These are phyloP conservation scores for Ambastaia sidthimunki DNA, from an alignment of 2,797 vertebrate genomes.

Conservation along the genomic window DNA sequence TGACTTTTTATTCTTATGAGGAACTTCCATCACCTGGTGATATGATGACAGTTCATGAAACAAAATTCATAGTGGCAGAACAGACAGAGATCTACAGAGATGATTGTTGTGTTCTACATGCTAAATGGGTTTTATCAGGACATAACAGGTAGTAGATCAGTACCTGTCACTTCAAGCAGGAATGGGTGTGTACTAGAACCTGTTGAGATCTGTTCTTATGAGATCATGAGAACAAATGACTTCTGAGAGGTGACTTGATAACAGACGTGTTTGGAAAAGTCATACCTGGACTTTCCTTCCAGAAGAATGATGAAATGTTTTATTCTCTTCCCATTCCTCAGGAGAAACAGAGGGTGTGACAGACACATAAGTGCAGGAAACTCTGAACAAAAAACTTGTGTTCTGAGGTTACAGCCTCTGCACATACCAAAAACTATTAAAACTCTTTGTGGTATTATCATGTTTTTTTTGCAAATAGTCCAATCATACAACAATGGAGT, in stretches of 20 bases:
- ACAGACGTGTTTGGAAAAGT: not conserved
- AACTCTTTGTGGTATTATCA: too few relatives aligned
- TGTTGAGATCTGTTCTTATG: conserved; percentile 2
- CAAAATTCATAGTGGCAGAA: not conserved
- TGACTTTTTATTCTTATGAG: too few relatives aligned
- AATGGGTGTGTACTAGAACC: conserved; percentile 2
- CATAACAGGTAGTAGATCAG: not conserved
- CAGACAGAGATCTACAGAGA: not conserved
- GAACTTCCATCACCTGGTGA: too few relatives aligned
- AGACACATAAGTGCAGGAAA: conserved; percentile 63
- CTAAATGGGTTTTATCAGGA: not conserved
- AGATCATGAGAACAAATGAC: conserved; percentile 6
- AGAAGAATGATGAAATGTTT: conserved; percentile 4
- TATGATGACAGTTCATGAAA: not conserved
- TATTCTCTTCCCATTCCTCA: not conserved
- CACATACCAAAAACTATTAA: too few relatives aligned
- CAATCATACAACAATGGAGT: too few relatives aligned
- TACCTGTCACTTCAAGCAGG: not conserved
- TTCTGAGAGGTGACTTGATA: not conserved
- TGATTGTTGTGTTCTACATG: not conserved
- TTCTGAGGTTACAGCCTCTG: not conserved
- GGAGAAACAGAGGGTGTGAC: conserved; percentile 45
- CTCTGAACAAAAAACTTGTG: conserved; percentile 29
- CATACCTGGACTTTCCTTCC: conserved; percentile 1
- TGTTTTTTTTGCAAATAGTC: too few relatives aligned